phyloP scores from a whole-genome alignment of 1,140 invertebrate genomes.

The Bursaphelenchus mucronatus region DNA sequence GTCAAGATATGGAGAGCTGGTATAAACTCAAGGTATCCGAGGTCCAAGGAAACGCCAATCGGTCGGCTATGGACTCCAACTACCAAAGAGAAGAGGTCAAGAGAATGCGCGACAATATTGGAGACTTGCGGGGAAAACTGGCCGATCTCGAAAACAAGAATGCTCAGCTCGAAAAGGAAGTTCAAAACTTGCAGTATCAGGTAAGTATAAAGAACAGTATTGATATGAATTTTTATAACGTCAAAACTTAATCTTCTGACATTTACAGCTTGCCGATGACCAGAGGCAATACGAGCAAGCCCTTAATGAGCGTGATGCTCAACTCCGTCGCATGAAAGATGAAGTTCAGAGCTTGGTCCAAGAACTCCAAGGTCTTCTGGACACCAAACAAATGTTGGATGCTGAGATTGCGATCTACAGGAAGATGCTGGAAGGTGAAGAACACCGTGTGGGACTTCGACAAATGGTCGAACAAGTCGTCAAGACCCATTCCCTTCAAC shows the following conservation, averaged over 20 bases:
- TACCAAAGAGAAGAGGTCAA: conserved; percentile 65
- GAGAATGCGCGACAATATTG: conserved; percentile 63
- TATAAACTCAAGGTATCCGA: conserved; percentile 62
- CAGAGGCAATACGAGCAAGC: conserved; percentile 56
- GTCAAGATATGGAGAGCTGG: conserved; percentile 62
- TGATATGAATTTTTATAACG: background rate
- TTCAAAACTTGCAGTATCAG: conserved; percentile 62
- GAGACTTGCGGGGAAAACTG: conserved; percentile 63
- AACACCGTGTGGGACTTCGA: conserved; percentile 57
- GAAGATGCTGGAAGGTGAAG: conserved; percentile 60
- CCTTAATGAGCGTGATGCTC: conserved; percentile 60
- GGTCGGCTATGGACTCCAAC: conserved; percentile 64
- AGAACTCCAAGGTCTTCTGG: conserved; percentile 63
- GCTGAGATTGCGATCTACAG: conserved; percentile 61
- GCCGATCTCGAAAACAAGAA: conserved; percentile 65
- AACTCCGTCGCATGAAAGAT: conserved; percentile 59
- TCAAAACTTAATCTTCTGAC: conserved; percentile 14
- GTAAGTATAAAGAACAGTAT: conserved; percentile 20
- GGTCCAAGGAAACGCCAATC: conserved; percentile 64
- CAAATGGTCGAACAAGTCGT: conserved; percentile 61
- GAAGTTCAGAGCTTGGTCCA: conserved; percentile 60
- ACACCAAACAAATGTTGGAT: conserved; percentile 62
- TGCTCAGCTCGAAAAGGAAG: conserved; percentile 63
- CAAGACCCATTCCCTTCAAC: conserved; percentile 60
- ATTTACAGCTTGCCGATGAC: conserved; percentile 22